Conservation (phyloP, 2,797 vertebrate genomes). For the Fringilla coelebs region DNA sequence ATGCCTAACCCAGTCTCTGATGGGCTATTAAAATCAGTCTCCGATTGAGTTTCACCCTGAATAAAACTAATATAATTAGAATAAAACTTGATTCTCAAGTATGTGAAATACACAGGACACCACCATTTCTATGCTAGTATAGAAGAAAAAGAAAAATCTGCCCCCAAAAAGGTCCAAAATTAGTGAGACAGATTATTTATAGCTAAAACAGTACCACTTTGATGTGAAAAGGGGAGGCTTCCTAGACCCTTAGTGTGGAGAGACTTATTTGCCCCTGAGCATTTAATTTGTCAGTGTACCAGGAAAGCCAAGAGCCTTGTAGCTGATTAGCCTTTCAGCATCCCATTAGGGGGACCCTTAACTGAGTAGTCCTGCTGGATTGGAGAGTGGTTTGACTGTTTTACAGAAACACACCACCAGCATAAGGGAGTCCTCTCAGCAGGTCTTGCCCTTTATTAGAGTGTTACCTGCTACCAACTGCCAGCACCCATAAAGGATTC, state of each 20-base stretch:
- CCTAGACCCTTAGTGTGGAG: neutral
- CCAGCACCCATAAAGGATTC: neutral
- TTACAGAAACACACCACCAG: neutral
- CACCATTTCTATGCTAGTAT: neutral
- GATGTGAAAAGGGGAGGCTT: neutral
- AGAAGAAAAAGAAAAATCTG: neutral
- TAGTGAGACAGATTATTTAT: neutral
- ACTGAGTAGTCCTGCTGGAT: neutral
- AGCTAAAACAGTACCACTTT: neutral
- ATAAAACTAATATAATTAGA: neutral
- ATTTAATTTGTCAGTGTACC: neutral
- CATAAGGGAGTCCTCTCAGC: neutral
- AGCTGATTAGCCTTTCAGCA: neutral
- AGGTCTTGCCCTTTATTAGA: neutral
- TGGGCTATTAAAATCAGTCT: neutral
- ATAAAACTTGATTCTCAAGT: neutral
- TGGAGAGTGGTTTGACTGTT: neutral
- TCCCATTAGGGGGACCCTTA: rapidly evolving
- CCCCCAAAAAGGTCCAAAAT: neutral
- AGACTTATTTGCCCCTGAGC: neutral
- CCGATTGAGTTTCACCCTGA: neutral
- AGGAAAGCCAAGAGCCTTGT: neutral
- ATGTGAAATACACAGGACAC: neutral
- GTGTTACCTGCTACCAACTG: neutral
- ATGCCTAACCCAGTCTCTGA: neutral